These are phyloP conservation scores for Stenopsyche tienmushanensis DNA, from an alignment of 1,140 invertebrate genomes.

Conservation along the genomic window DNA sequence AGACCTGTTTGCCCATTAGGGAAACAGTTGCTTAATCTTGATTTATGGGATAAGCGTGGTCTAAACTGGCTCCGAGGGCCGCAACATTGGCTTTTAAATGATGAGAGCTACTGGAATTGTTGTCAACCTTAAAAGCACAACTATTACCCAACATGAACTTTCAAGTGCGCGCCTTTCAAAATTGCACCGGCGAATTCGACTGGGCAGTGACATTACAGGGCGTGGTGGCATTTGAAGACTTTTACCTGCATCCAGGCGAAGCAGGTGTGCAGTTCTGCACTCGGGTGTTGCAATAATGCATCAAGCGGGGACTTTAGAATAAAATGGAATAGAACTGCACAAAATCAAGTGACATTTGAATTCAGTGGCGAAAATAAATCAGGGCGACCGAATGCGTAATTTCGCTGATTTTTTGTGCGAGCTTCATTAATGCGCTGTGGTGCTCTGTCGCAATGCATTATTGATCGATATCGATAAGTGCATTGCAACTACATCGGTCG, in stretches of 20 bases:
- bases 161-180: conserved; percentile 1
- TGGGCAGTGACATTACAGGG: no score
- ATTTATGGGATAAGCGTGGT: no score
- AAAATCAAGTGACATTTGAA: conserved; percentile 14
- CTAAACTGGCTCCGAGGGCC: no score
- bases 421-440: not conserved
- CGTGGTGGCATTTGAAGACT: not conserved
- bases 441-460: conserved; percentile 10
- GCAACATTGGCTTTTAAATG: no score
- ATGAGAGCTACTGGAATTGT: no score
- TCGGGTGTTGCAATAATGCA: not conserved
- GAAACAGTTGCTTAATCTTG: no score
- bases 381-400: not conserved
- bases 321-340: no score
- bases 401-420: not conserved
- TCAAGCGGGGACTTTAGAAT: not conserved
- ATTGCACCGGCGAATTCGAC: not conserved
- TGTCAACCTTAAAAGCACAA: no score
- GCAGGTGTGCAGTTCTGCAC: not conserved
- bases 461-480: not conserved
- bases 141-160: not conserved
- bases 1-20: no score
- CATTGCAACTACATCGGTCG: no score
- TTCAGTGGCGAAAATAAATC: conserved; percentile 4
- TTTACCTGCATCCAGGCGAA: not conserved